phyloP scores from a whole-genome alignment of 2,113 vertebrate genomes.

The Recurvirostra avosetta region DNA sequence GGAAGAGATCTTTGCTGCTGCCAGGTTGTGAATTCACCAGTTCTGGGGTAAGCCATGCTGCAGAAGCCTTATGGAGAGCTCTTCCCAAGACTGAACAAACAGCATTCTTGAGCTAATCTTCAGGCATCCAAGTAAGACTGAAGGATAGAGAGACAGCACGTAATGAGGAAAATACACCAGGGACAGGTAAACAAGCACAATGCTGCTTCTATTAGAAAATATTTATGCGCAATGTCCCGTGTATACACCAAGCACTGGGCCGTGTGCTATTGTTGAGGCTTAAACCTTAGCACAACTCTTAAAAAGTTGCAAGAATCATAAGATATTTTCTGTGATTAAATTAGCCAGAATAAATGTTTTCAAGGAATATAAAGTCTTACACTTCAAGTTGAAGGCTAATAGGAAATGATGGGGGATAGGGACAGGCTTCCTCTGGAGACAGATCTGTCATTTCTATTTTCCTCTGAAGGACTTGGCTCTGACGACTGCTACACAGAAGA shows the following conservation, averaged over 20 bases:
- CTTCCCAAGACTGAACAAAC: not conserved
- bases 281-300: not conserved
- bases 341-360: not conserved
- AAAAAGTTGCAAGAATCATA: not conserved
- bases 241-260: not conserved
- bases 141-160: not conserved
- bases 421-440: not conserved
- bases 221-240: not conserved
- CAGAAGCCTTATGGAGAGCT: not conserved
- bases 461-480: conserved; percentile 5
- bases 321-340: not conserved
- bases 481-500: not conserved
- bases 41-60: not conserved
- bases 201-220: not conserved
- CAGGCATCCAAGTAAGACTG: not conserved
- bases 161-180: not conserved
- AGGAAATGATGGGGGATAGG: not conserved
- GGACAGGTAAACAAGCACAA: not conserved
- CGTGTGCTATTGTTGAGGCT: not conserved
- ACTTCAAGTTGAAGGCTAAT: not conserved
- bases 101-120: not conserved
- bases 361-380: not conserved
- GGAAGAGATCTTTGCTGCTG: not conserved
- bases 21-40: not conserved
- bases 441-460: not conserved